Evolutionary conservation across 2,113 vertebrate genomes (phyloP).

Genomic region (Pelusios castaneus): DNA sequence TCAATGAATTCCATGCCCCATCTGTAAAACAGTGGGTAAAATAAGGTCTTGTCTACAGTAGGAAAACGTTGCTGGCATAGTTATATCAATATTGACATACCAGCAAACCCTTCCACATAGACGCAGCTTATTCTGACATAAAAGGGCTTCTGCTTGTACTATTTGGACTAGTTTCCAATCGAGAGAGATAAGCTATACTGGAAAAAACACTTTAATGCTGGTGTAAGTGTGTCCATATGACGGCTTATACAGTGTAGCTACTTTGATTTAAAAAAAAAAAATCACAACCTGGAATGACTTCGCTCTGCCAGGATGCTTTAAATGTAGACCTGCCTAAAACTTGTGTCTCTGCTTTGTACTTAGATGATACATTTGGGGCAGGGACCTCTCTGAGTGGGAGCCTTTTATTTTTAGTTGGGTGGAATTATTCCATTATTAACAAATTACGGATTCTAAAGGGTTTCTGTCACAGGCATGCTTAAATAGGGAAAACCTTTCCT

Average conservation of each 20-base stretch:
- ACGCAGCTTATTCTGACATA: background rate
- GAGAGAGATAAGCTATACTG: background rate
- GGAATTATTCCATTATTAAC: background rate
- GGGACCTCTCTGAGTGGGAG: background rate
- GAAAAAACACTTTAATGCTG: background rate
- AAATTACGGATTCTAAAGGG: background rate
- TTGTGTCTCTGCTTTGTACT: fast-evolving
- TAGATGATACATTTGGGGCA: background rate
- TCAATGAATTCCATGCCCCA: background rate
- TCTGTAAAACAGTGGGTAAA: background rate
- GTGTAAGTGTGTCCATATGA: background rate
- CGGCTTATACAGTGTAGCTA: background rate
- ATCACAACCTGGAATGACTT: background rate
- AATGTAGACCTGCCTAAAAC: background rate
- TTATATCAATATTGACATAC: background rate
- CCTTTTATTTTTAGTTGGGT: too few relatives aligned
- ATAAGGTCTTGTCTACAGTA: background rate
- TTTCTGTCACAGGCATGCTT: background rate
- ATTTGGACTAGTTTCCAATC: background rate
- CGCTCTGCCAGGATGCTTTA: background rate
- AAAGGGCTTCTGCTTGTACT: background rate
- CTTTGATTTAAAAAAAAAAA: background rate
- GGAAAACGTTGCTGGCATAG: background rate
- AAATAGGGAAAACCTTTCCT: background rate
- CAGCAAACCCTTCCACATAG: background rate